Evolutionary conservation across 2,888 invertebrate genomes (phyloP).

Genomic region (Platynereis dumerilii): DNA sequence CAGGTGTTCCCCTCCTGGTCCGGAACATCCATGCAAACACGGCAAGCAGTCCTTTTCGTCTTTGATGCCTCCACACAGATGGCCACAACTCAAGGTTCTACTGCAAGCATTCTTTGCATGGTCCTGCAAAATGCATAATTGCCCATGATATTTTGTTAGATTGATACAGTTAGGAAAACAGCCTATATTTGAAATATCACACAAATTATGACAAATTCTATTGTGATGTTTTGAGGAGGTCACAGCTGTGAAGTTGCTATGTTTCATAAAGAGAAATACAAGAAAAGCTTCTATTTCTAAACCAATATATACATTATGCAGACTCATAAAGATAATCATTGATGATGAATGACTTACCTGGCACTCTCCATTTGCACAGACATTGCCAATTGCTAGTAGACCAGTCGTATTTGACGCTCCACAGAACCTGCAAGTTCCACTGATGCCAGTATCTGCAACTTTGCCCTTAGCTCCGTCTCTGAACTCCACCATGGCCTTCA

Average conservation of each 20-base stretch:
- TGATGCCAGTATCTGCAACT: background rate
- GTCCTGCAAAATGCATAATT: slow-evolving; percentile 71
- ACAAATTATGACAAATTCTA: too few relatives aligned
- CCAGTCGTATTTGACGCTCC: slow-evolving; percentile 83
- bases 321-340: too few relatives aligned
- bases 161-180: too few relatives aligned
- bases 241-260: too few relatives aligned
- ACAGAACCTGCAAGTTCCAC: slow-evolving; percentile 80
- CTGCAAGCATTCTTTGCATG: slow-evolving; percentile 82
- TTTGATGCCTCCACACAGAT: slow-evolving; percentile 91
- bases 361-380: slow-evolving; percentile 93
- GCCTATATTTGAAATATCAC: too few relatives aligned
- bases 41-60: slow-evolving; percentile 85
- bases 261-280: background rate
- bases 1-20: slow-evolving; percentile 64
- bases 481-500: slow-evolving; percentile 84
- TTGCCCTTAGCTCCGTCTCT: slow-evolving; percentile 71
- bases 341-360: slow-evolving; percentile 67
- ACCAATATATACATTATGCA: too few relatives aligned
- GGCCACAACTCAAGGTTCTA: slow-evolving; percentile 84
- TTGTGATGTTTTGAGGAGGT: too few relatives aligned
- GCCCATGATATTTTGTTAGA: too few relatives aligned
- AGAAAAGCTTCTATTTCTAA: too few relatives aligned
- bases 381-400: slow-evolving; percentile 87
- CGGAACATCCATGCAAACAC: slow-evolving; percentile 82